Evolutionary conservation across 2,797 vertebrate species (phyloP), one percentile per base, ranked within the genome.

Genomic region (Centropyge bicolor): DNA sequence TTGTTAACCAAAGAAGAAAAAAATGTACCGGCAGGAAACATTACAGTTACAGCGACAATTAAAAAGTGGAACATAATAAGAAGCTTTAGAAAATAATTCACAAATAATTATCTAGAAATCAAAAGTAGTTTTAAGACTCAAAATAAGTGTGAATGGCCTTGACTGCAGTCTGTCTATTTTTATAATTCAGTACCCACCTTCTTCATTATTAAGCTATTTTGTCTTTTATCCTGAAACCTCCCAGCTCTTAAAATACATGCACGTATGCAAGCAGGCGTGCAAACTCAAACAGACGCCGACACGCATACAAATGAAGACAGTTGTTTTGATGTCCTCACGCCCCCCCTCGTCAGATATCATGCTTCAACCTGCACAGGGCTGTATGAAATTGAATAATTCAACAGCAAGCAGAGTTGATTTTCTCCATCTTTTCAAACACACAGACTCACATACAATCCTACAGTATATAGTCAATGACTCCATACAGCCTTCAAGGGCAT

Each of bases 351-450:
- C 65, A 16, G 51, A 69, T 84, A 85, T 88, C 63, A 70, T 70
- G 76, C 75, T 76, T 56, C 70, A 56, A 69, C 83, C 85, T 76
- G 56, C 49, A 78, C 76, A n/a, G 38, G 54, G 78, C 64, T 73
- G 70, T 77, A 63, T 80, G 70, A 80, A 66, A 59, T 56, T 89
- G 60, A 90, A 90, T 88, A 73, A 91, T 91, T 86, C 74, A 91
- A 22, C 66, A 83, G 78, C 38, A 24, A 19, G 38, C 62, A 81
- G 78, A 72, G 64, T 66, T 70, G 43, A 22, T 52, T 54, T 68
- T 68, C 54, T 43, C 4, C 0, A 1, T 54, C 45, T 64, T 68
- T 66, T 36, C 2, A 27, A n/a, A 43, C 24, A 52, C 56, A 36
- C 45, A 55, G 8, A 51, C 17, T 27, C 24, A 41, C 40, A 49